These are phyloP conservation scores for Zapus hudsonius DNA, from an alignment of 2,113 vertebrate species.

Conservation along the genomic window DNA sequence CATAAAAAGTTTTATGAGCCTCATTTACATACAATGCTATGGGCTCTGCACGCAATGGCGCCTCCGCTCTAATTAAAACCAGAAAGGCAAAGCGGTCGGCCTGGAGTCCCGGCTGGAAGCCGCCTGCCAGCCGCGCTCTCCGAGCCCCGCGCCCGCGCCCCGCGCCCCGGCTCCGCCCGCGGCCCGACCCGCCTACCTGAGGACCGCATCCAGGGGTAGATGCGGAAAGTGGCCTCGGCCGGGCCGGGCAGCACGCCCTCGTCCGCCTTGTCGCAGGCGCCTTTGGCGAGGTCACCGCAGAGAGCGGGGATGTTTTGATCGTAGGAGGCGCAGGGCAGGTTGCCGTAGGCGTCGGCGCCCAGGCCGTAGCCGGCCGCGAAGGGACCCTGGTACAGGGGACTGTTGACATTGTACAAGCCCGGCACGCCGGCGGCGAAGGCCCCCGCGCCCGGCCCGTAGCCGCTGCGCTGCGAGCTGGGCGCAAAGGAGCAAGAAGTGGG, in stretches of 20 bases:
- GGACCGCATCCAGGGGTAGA: slow-evolving; percentile 95
- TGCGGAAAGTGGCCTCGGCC: slow-evolving; percentile 92
- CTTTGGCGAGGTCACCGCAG: slow-evolving; percentile 91
- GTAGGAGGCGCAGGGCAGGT: slow-evolving; percentile 91
- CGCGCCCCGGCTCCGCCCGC: not conserved
- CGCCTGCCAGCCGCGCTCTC: slow-evolving; percentile 44
- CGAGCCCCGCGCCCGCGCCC: not conserved
- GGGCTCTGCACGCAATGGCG: slow-evolving; percentile 89
- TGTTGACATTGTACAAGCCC: slow-evolving; percentile 93
- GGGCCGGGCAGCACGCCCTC: slow-evolving; percentile 89
- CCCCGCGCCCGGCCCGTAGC: slow-evolving; percentile 89
- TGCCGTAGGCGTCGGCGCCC: slow-evolving; percentile 89
- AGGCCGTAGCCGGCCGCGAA: slow-evolving; percentile 90
- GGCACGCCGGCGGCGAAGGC: slow-evolving; percentile 90
- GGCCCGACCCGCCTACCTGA: slow-evolving; percentile 90
- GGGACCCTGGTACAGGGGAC: slow-evolving; percentile 89
- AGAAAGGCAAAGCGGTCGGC: slow-evolving; percentile 87
- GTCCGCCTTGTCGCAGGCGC: slow-evolving; percentile 91
- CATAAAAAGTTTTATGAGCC: slow-evolving; percentile 97
- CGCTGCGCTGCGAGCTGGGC: slow-evolving; percentile 90
- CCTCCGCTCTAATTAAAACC: slow-evolving; percentile 92
- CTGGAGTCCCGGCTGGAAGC: slow-evolving; percentile 77
- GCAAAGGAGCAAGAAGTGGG: slow-evolving; percentile 91
- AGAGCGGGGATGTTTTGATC: slow-evolving; percentile 93
- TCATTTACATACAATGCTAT: slow-evolving; percentile 94